Percentiles rank a stretch among this genome's conserved stretches.
Conservation (phyloP, 2,888 invertebrate genomes). For the Ischnura elegans region DNA sequence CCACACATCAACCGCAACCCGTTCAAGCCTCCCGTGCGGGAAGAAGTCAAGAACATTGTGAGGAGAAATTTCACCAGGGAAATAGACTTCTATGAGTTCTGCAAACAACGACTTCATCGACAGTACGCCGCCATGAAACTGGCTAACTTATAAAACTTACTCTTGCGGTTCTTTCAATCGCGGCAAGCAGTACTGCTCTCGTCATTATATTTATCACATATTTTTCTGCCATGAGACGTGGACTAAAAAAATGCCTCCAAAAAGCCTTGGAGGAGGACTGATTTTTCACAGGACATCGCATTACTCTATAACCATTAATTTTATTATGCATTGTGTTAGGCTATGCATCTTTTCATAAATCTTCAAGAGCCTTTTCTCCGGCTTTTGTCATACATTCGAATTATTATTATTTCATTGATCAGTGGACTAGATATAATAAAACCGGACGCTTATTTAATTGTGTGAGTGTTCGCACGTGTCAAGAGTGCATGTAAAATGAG, state of each 20-base stretch:
- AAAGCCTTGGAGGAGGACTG: not conserved
- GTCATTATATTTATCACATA: not conserved
- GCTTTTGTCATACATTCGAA: not conserved
- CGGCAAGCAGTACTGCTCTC: not conserved
- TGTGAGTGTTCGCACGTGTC: not conserved
- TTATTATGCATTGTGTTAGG: no score
- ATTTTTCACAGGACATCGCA: not conserved
- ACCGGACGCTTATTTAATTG: not conserved
- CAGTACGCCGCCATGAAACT: conserved; percentile 84
- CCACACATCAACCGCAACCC: conserved; percentile 89
- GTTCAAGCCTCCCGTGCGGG: conserved; percentile 92
- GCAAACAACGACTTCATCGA: conserved; percentile 89
- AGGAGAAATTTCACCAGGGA: conserved; percentile 92
- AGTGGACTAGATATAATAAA: not conserved
- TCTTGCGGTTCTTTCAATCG: not conserved
- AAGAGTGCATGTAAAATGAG: not conserved
- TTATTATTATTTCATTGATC: not conserved
- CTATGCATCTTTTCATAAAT: not conserved
- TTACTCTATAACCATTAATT: not conserved
- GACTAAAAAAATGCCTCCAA: not conserved
- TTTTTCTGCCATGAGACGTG: not conserved
- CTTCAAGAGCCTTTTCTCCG: not conserved
- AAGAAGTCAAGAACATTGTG: conserved; percentile 91
- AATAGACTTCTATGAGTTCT: conserved; percentile 95
- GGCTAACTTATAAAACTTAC: not conserved